phyloP scores from a whole-genome alignment of 2,113 vertebrate species.

The Ciconia stormi region DNA sequence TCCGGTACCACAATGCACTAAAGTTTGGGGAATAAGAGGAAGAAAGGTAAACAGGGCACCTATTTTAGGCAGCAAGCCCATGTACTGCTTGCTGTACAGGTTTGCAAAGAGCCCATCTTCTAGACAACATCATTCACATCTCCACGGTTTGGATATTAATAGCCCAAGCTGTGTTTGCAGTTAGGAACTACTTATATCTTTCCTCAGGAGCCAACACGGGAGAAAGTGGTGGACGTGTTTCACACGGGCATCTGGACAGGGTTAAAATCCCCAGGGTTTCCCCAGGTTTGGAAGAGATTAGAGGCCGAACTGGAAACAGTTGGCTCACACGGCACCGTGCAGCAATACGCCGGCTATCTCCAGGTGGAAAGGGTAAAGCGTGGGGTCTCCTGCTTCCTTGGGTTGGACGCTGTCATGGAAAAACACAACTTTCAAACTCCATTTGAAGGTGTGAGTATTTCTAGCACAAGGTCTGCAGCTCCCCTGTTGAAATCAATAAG shows the following conservation, averaged over 20 bases:
- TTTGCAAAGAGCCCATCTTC: not conserved
- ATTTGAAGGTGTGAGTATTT: not conserved
- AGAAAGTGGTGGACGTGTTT: not conserved
- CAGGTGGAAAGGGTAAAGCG: not conserved
- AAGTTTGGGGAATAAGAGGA: not conserved
- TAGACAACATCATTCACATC: not conserved
- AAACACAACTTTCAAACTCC: not conserved
- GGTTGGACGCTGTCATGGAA: not conserved
- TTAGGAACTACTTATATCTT: not conserved
- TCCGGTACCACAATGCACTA: not conserved
- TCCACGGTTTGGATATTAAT: not conserved
- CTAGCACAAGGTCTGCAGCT: not conserved
- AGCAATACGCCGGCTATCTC: not conserved
- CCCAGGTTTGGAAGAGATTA: not conserved
- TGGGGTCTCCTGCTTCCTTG: not conserved
- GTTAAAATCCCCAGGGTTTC: not conserved
- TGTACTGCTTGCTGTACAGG: not conserved
- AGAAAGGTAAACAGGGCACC: not conserved
- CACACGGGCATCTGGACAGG: not conserved
- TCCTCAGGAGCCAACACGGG: not conserved
- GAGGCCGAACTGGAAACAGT: not conserved
- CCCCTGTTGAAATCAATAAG: not conserved
- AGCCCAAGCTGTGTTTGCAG: not conserved
- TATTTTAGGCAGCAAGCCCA: not conserved
- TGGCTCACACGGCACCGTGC: not conserved